A percentile compares a stretch with the other conserved stretches of the same genome.
Conservation (phyloP, 2,888 invertebrate species). For the Tetranychus piercei region DNA sequence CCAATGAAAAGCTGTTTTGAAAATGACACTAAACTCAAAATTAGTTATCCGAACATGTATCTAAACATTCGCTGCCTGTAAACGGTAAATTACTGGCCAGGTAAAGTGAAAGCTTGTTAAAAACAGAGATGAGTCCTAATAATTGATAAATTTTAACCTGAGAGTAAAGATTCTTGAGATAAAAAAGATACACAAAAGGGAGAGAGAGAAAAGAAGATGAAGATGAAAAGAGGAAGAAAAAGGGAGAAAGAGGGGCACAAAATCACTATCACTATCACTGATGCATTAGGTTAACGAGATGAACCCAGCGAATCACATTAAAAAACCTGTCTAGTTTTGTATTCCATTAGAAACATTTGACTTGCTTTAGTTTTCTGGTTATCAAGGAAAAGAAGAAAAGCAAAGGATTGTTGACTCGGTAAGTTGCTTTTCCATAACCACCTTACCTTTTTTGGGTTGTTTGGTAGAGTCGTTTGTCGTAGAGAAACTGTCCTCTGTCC, state of each 20-base stretch:
- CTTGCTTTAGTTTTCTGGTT: not conserved
- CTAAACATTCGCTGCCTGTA: too few relatives aligned
- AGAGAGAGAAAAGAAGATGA: not conserved
- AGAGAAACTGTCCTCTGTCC: too few relatives aligned
- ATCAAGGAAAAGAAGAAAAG: constrained; percentile 5
- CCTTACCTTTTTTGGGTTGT: too few relatives aligned
- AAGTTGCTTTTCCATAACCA: too few relatives aligned
- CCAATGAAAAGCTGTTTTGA: not conserved
- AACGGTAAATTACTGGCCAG: too few relatives aligned
- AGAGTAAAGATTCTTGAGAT: too few relatives aligned
- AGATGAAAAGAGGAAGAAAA: not conserved
- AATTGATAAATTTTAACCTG: too few relatives aligned
- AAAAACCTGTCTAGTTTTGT: not conserved
- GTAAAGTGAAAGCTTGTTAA: too few relatives aligned
- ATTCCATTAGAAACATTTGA: not conserved
- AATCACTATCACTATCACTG: not conserved
- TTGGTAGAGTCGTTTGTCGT: too few relatives aligned
- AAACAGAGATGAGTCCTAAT: too few relatives aligned
- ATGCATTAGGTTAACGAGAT: not conserved
- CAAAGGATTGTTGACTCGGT: too few relatives aligned
- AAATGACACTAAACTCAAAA: not conserved
- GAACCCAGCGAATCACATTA: not conserved
- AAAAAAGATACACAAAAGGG: not conserved
- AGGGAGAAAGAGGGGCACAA: constrained; percentile 2
- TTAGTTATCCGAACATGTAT: not conserved